A percentile compares a stretch with the other conserved stretches of the same genome.
phyloP scores from a whole-genome alignment of 2,888 invertebrate species.

The Gastrophysa polygoni region DNA sequence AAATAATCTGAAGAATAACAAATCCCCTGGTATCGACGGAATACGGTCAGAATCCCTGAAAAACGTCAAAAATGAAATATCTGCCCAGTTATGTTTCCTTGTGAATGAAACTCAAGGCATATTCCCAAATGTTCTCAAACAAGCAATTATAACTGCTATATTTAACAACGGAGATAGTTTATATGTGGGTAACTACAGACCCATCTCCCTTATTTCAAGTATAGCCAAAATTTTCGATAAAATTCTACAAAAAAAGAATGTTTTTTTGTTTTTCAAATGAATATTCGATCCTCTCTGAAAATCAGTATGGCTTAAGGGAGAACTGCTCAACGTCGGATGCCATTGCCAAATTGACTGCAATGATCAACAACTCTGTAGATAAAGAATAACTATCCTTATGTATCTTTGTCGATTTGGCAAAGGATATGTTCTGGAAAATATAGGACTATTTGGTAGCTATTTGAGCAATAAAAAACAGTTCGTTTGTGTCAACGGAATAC shows the following conservation, averaged over 20 bases:
- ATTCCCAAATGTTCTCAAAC: conserved; percentile 2
- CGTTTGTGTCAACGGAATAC: neutral
- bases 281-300: too few relatives aligned
- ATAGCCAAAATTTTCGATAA: neutral
- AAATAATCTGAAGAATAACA: too few relatives aligned
- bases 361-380: neutral
- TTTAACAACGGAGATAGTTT: neutral
- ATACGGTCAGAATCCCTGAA: too few relatives aligned
- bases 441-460: neutral
- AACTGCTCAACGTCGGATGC: neutral
- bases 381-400: too few relatives aligned
- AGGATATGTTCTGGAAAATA: too few relatives aligned
- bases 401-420: too few relatives aligned
- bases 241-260: neutral
- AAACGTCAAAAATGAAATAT: neutral
- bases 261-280: neutral
- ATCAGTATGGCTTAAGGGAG: too few relatives aligned
- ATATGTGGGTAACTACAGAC: conserved; percentile 3
- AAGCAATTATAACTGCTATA: conserved; percentile 3
- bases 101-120: neutral
- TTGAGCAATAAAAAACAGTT: neutral
- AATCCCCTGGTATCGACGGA: too few relatives aligned
- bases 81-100: neutral
- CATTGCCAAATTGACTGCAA: neutral
- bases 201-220: too few relatives aligned